Percentiles rank a stretch among this genome's conserved stretches.
Evolutionary conservation across 2,888 invertebrate genomes (phyloP).

Genomic region (Watsonalla cultraria): DNA sequence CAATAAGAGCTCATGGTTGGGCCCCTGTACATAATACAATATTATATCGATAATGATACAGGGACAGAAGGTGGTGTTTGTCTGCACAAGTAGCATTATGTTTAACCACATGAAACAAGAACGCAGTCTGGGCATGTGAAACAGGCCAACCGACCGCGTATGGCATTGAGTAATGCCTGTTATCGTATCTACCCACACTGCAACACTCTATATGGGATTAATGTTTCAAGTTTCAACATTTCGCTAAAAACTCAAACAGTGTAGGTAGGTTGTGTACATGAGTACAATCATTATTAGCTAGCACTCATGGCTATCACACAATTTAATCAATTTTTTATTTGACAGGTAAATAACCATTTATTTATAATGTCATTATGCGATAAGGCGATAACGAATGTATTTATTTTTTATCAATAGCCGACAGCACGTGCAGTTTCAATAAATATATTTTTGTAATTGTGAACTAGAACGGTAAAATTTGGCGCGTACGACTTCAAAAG

Average conservation of each 20-base stretch:
- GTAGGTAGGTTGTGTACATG: neutral
- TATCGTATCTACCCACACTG: constrained; percentile 52
- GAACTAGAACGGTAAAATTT: neutral
- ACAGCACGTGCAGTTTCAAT: neutral
- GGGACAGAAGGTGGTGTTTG: no score
- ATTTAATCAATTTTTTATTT: no score
- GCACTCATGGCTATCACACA: neutral
- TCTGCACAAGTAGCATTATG: no score
- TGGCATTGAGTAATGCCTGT: constrained; percentile 52
- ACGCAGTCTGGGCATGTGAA: constrained; percentile 26
- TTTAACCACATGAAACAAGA: neutral
- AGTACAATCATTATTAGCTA: neutral
- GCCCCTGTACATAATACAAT: no score
- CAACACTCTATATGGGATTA: constrained; percentile 48
- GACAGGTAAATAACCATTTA: neutral
- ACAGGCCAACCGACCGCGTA: constrained; percentile 40
- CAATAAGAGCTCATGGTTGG: no score
- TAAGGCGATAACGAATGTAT: neutral
- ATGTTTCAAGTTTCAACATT: constrained; percentile 40
- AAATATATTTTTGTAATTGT: neutral
- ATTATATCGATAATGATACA: no score
- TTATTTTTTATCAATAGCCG: neutral
- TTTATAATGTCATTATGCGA: neutral
- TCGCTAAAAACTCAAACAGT: constrained; percentile 2
- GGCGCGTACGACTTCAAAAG: neutral